phyloP scores from a whole-genome alignment of 2,797 vertebrate genomes.

The Podarcis siculus region DNA sequence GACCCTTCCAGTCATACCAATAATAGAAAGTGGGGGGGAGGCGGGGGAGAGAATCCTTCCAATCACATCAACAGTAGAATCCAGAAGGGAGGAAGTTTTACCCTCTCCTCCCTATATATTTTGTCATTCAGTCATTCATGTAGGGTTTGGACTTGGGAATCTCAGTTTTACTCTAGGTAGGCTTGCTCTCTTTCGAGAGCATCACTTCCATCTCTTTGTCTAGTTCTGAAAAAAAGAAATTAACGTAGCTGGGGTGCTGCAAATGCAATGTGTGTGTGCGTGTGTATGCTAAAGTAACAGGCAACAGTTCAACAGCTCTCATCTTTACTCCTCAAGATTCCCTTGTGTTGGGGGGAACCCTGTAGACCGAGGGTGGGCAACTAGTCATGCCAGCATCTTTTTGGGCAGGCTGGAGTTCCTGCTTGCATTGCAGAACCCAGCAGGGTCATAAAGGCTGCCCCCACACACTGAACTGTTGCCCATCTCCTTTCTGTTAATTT shows the following conservation, averaged over 20 bases:
- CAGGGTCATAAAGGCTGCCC: conserved; percentile 48
- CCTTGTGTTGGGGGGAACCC: background rate
- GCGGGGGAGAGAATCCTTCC: background rate
- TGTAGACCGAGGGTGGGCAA: conserved; percentile 8
- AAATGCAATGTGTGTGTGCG: background rate
- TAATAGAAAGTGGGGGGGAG: background rate
- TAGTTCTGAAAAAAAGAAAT: conserved; percentile 15
- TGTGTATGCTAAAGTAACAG: conserved; percentile 20
- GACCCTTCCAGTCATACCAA: background rate
- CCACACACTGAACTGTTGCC: conserved; percentile 38
- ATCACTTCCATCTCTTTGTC: background rate
- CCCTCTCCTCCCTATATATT: background rate
- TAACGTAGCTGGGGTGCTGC: conserved; percentile 42
- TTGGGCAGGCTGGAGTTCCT: background rate
- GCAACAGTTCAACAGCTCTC: conserved; percentile 29
- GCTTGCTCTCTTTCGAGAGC: background rate
- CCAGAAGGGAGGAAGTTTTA: background rate
- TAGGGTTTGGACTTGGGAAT: background rate
- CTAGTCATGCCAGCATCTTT: background rate
- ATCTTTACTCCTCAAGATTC: background rate
- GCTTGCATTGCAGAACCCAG: conserved; percentile 6
- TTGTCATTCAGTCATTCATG: background rate
- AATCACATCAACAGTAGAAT: background rate
- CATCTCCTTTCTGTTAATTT: conserved; percentile 40
- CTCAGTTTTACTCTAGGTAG: background rate